Evolutionary conservation across 53 echinoderm and acorn worm species (phyloP).

Genomic region (Zoroaster sp.): DNA sequence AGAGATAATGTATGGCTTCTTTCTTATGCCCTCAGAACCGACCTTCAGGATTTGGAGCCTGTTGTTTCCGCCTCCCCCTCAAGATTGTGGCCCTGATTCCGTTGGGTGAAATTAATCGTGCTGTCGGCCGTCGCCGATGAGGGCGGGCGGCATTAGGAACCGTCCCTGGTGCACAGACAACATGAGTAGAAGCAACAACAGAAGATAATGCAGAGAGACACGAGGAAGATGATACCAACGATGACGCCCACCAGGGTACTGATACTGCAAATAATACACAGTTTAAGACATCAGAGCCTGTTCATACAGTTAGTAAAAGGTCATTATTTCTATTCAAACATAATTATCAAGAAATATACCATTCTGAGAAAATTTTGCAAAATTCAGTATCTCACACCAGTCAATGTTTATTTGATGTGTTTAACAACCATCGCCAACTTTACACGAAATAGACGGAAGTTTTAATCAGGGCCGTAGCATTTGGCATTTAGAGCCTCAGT

Average conservation of each 20-base stretch:
- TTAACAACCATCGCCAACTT: background rate
- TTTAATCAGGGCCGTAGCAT: too few relatives aligned
- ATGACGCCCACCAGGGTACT: conserved; percentile 68
- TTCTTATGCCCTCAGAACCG: too few relatives aligned
- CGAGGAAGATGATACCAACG: conserved; percentile 57
- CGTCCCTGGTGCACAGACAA: conserved; percentile 36
- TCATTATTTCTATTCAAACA: too few relatives aligned
- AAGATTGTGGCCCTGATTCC: background rate
- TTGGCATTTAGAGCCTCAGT: too few relatives aligned
- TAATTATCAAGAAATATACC: too few relatives aligned
- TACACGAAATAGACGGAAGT: too few relatives aligned
- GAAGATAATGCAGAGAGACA: conserved; percentile 50
- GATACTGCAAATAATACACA: conserved; percentile 36
- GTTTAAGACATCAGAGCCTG: too few relatives aligned
- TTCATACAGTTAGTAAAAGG: too few relatives aligned
- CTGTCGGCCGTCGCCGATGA: background rate
- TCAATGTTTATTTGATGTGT: background rate
- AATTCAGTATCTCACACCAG: background rate
- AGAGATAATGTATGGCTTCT: too few relatives aligned
- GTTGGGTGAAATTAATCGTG: background rate
- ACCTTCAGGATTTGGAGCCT: background rate
- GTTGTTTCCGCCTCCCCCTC: background rate
- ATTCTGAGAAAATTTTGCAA: too few relatives aligned
- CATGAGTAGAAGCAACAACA: conserved; percentile 81
- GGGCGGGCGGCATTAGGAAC: background rate